These are phyloP conservation scores for Lepidurus packardi DNA, from an alignment of 1,140 invertebrate genomes.

Conservation along the genomic window DNA sequence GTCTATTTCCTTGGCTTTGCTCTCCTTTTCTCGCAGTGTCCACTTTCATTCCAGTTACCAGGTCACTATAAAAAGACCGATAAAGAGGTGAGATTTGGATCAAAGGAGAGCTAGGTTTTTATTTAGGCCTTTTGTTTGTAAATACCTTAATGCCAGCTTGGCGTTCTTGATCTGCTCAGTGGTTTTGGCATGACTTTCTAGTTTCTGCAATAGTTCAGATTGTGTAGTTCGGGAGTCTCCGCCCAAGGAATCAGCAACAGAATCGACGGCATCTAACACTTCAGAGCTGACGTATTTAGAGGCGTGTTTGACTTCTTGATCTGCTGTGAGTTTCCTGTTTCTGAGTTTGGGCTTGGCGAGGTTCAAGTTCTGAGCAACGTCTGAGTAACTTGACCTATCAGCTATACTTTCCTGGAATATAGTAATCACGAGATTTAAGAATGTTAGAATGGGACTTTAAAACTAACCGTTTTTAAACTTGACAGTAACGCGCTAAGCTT, in stretches of 20 bases:
- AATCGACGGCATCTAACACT: slow-evolving; percentile 53
- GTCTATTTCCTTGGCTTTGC: slow-evolving; percentile 36
- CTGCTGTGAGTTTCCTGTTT: slow-evolving; percentile 9
- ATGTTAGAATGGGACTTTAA: not conserved
- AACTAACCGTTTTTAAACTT: not conserved
- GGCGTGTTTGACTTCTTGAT: not conserved
- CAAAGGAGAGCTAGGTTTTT: not conserved
- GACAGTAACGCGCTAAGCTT: slow-evolving; percentile 13
- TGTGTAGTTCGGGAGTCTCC: slow-evolving; percentile 62
- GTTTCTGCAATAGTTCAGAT: slow-evolving; percentile 64
- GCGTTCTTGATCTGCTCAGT: slow-evolving; percentile 22
- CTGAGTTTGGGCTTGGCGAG: slow-evolving; percentile 29
- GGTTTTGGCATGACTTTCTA: slow-evolving; percentile 43
- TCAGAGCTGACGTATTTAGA: slow-evolving; percentile 36
- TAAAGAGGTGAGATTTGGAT: slow-evolving; percentile 32
- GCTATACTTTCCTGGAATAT: not conserved
- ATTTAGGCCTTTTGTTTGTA: slow-evolving; percentile 29
- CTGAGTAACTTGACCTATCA: not conserved
- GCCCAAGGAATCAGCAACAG: slow-evolving; percentile 58
- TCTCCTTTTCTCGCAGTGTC: slow-evolving; percentile 32
- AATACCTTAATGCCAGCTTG: slow-evolving; percentile 25
- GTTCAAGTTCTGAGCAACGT: slow-evolving; percentile 23
- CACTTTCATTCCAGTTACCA: slow-evolving; percentile 35
- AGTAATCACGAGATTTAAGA: not conserved
- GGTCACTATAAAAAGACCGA: slow-evolving; percentile 40